phyloP scores from a whole-genome alignment of 2,797 vertebrate species.

The Astyanax mexicanus region DNA sequence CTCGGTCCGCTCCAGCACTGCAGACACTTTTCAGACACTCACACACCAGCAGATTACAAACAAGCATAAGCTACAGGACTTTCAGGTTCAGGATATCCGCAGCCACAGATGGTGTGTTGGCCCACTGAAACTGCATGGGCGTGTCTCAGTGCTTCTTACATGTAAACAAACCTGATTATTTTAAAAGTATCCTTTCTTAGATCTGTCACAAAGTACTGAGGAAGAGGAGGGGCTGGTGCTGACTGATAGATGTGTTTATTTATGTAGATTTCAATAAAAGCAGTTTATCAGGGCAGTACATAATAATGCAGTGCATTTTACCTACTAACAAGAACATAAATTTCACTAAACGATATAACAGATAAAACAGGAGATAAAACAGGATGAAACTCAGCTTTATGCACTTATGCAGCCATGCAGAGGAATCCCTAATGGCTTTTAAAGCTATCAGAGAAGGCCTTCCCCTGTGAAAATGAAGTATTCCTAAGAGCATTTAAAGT shows the following conservation, averaged over 20 bases:
- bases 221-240: background rate
- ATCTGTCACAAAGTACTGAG: background rate
- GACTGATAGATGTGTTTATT: background rate
- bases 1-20: background rate
- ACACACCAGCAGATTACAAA: constrained; percentile 3
- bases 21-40: constrained; percentile 21
- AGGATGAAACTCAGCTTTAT: too few relatives aligned
- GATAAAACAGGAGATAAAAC: too few relatives aligned
- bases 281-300: background rate
- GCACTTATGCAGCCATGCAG: too few relatives aligned
- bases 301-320: background rate
- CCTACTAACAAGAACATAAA: too few relatives aligned
- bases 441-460: too few relatives aligned
- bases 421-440: too few relatives aligned
- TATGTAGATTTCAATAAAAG: background rate
- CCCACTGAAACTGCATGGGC: background rate
- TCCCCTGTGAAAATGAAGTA: too few relatives aligned
- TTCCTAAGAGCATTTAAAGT: too few relatives aligned
- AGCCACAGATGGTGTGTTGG: constrained; percentile 2
- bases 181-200: too few relatives aligned
- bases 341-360: background rate
- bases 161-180: constrained; percentile 4
- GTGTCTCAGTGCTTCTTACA: background rate
- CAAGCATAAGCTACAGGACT: background rate
- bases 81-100: constrained; percentile 13